Percentiles rank a stretch among this genome's conserved stretches.
phyloP scores from a whole-genome alignment of 2,797 vertebrate species.

The Chelmon rostratus region DNA sequence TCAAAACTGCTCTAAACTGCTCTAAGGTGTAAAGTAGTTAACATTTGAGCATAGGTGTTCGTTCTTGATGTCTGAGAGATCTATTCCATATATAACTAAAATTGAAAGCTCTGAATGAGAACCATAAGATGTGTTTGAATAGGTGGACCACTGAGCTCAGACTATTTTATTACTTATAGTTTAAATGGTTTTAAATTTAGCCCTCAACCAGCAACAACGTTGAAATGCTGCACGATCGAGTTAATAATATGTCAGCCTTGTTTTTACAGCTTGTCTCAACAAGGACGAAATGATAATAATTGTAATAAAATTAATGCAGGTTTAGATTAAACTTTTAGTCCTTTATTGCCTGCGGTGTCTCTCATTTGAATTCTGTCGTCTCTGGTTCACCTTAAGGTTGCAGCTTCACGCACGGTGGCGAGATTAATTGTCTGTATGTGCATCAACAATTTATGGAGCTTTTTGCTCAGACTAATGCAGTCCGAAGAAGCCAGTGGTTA shows the following conservation, averaged over 20 bases:
- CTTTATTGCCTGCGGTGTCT: neutral
- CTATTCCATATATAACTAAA: too few species aligned
- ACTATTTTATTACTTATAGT: neutral
- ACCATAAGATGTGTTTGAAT: neutral
- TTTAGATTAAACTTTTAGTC: neutral
- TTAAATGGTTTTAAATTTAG: neutral
- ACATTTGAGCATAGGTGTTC: too few species aligned
- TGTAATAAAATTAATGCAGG: neutral
- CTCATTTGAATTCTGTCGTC: neutral
- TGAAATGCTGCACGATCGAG: neutral
- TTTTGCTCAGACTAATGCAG: slow-evolving; percentile 7
- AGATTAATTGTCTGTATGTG: slow-evolving; percentile 3
- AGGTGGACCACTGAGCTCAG: neutral
- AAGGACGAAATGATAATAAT: neutral
- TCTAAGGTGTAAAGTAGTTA: too few species aligned
- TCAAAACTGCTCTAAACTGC: too few species aligned
- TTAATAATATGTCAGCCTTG: neutral
- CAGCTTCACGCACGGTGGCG: neutral
- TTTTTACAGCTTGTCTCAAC: neutral
- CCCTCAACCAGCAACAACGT: neutral
- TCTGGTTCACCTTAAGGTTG: slow-evolving; percentile 14
- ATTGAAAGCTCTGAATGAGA: neutral
- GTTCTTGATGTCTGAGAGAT: too few species aligned
- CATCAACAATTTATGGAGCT: neutral
- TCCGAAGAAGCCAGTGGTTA: slow-evolving; percentile 7